Conservation (phyloP, 2,888 invertebrate genomes). For the Gymnoscelis rufifasciata region DNA sequence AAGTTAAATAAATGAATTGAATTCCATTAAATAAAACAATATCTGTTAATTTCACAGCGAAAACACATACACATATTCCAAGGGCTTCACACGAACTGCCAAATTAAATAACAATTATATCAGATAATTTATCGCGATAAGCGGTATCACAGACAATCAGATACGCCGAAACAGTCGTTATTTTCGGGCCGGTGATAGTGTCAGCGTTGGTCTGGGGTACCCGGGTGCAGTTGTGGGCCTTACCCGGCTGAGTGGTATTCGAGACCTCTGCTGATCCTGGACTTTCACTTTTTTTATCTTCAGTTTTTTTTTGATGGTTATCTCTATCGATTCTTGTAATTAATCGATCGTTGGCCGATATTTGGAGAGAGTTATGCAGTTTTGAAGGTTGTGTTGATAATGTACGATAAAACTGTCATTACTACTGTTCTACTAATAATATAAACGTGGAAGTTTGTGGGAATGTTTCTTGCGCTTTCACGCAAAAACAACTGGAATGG, state of each 20-base stretch:
- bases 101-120: constrained; percentile 38
- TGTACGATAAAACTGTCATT: no score
- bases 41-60: no score
- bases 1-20: no score
- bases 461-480: no score
- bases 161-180: constrained; percentile 48
- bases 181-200: constrained; percentile 59
- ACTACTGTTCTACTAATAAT: no score
- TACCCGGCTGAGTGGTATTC: constrained; percentile 72
- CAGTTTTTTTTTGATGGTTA: constrained; percentile 51
- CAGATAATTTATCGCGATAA: constrained; percentile 61
- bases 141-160: constrained; percentile 27
- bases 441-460: no score
- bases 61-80: neutral
- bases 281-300: constrained; percentile 66
- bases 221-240: constrained; percentile 50
- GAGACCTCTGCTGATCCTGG: constrained; percentile 80
- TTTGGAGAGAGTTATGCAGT: constrained; percentile 11
- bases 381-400: no score
- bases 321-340: constrained; percentile 69
- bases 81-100: neutral
- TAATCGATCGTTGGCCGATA: constrained; percentile 47
- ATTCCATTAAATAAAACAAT: no score
- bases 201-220: constrained; percentile 79
- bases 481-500: no score